phyloP scores from a whole-genome alignment of 2,888 invertebrate genomes.

The Hirudinaria manillensis region DNA sequence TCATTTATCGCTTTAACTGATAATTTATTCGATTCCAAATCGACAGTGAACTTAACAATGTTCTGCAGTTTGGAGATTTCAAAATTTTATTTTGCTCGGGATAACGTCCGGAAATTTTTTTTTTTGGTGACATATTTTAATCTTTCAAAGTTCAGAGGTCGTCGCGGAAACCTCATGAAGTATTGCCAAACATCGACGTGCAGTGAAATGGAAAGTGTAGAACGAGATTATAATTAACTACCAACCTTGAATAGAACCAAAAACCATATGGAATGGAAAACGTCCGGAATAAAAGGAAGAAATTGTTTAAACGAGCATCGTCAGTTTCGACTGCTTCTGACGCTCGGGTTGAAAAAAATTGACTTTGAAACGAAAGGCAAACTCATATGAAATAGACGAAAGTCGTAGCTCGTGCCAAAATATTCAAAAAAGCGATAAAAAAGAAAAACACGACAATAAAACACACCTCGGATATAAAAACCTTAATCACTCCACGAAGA shows the following conservation, averaged over 20 bases:
- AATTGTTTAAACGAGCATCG: neutral
- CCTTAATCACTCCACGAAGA: neutral
- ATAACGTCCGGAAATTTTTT: too few relatives aligned
- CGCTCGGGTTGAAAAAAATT: neutral
- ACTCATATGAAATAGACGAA: constrained; percentile 10
- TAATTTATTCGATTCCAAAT: too few relatives aligned
- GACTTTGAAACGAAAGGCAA: constrained; percentile 12
- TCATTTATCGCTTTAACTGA: too few relatives aligned
- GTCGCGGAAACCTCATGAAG: too few relatives aligned
- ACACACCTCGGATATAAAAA: neutral
- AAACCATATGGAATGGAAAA: too few relatives aligned
- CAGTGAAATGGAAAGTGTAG: too few relatives aligned
- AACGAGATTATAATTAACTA: neutral
- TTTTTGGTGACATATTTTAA: too few relatives aligned
- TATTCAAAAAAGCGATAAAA: neutral
- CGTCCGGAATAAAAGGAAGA: neutral
- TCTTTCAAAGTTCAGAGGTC: too few relatives aligned
- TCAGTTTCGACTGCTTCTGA: neutral
- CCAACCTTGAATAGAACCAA: neutral
- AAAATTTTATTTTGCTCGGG: too few relatives aligned
- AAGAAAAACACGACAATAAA: neutral
- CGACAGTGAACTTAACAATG: too few relatives aligned
- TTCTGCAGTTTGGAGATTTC: too few relatives aligned
- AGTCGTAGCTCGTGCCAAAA: neutral
- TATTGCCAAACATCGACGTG: too few relatives aligned